phyloP scores from a whole-genome alignment of 2,797 vertebrate species.

The Dipus sagitta region DNA sequence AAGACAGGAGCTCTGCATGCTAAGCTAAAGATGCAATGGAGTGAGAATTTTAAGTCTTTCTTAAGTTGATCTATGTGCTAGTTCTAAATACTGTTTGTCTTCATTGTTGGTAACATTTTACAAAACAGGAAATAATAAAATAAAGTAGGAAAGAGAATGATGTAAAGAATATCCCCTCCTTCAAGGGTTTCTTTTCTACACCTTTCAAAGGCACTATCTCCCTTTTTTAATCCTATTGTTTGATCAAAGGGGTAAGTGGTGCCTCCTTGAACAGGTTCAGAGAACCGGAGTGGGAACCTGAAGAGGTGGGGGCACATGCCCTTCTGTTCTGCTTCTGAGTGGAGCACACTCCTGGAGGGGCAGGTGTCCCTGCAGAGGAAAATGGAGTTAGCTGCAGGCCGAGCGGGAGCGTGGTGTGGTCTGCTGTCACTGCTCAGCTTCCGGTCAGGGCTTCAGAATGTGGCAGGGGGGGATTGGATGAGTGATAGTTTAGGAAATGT shows the following conservation, averaged over 20 bases:
- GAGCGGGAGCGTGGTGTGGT: constrained; percentile 47
- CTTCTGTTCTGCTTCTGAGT: not conserved
- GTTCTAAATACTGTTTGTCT: constrained; percentile 70
- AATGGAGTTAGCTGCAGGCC: constrained; percentile 60
- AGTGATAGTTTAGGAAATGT: constrained; percentile 60
- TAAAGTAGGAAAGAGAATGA: not conserved
- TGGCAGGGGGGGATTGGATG: constrained; percentile 46
- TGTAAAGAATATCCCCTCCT: constrained; percentile 36
- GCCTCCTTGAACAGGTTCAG: constrained; percentile 61
- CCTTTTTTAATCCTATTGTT: constrained; percentile 76
- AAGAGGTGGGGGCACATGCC: not conserved
- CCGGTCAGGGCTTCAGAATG: constrained; percentile 36
- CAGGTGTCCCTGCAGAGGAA: constrained; percentile 52
- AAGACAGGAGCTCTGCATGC: constrained; percentile 65
- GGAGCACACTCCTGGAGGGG: constrained; percentile 11
- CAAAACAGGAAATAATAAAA: not conserved
- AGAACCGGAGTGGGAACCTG: constrained; percentile 21
- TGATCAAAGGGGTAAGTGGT: constrained; percentile 61
- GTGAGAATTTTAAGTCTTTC: constrained; percentile 64
- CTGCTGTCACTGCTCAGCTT: constrained; percentile 62
- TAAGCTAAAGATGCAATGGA: constrained; percentile 59
- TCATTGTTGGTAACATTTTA: constrained; percentile 69
- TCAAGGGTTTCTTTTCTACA: constrained; percentile 33
- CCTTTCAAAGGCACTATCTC: constrained; percentile 67
- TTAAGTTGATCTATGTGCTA: constrained; percentile 2